phyloP scores from a whole-genome alignment of 2,797 vertebrate genomes.

The Pachyuromys duprasi region DNA sequence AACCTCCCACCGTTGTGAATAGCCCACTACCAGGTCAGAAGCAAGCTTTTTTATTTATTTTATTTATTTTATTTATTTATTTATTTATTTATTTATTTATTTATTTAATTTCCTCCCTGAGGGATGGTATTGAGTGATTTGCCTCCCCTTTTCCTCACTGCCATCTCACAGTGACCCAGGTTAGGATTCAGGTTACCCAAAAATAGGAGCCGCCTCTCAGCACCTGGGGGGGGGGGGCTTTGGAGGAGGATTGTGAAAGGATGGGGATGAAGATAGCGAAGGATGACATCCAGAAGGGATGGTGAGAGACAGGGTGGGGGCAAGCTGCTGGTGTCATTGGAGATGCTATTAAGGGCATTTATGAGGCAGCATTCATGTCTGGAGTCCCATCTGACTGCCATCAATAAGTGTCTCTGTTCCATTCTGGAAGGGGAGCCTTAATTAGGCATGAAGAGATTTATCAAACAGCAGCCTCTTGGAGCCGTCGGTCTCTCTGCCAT shows the following conservation, averaged over 20 bases:
- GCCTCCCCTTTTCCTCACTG: no score
- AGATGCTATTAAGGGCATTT: not conserved
- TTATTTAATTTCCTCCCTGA: not conserved
- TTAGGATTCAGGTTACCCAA: not conserved
- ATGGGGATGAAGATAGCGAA: not conserved
- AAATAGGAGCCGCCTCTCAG: not conserved
- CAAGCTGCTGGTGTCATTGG: not conserved
- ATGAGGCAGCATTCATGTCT: not conserved
- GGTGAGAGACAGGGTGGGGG: not conserved
- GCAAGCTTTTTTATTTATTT: not conserved
- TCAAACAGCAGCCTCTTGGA: slow-evolving; percentile 74
- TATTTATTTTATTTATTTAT: not conserved
- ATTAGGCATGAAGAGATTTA: slow-evolving; percentile 82
- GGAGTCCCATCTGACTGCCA: slow-evolving; percentile 68
- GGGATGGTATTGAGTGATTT: not conserved
- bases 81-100: no score
- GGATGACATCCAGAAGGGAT: not conserved
- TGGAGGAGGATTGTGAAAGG: not conserved
- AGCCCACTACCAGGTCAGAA: not conserved
- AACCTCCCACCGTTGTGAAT: not conserved
- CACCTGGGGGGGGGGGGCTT: not conserved
- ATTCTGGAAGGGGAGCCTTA: slow-evolving; percentile 73
- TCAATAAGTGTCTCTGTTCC: slow-evolving; percentile 59
- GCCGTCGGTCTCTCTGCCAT: slow-evolving; percentile 75
- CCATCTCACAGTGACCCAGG: not conserved